Base-by-base conservation (phyloP, 2,113 vertebrate genomes). In the Sterna hirundo region DNA sequence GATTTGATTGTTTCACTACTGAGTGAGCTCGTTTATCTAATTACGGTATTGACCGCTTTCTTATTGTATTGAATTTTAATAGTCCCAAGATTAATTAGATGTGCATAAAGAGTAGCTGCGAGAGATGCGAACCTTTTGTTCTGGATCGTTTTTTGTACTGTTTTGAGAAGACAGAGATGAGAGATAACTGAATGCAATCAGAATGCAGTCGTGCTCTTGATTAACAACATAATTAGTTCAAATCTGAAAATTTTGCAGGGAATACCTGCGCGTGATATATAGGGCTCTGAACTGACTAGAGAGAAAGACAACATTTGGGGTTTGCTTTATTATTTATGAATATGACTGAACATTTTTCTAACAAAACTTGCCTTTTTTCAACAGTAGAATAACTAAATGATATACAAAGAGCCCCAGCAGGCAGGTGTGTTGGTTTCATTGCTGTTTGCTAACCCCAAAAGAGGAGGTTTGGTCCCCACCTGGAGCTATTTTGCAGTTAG, bases 11-110 rank as follows among this genome's bases (percentile, higher is more conserved):
- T 95, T 83, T 94, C 55, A 94, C 52, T 71, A 34, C 87, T 82
- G 52, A 52, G 75, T 91, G 93, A 95, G 93, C 51, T 83, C 49
- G 0, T 93, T 97, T 93, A 94, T 93, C 64, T 96, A 88, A 97
- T 49, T 92, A 83, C 34, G 30, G 29, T 93, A 96, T 95, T 96
- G 96, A 95, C 92, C 86, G 60, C 21, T 90, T 74, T 78, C 69
- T 78, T 66, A 88, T 90, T 92, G 86, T 84, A 96, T 84, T 76
- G 92, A 87, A 93, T 96, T 92, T 90, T 93, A 95, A 89, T 95
- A 72, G 72, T 86, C 83, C 64, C 66, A 70, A 92, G 82, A 89
- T 96, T 96, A 95, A 96, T 91, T 75, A 91, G 77, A 91, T 78
- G 72, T 84, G 92, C 83, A 71, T 88, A 75, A 90, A 92, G 47